A percentile compares a stretch with the other conserved stretches of the same genome.
Conservation (phyloP, 2,797 vertebrate genomes). For the Selene dorsalis region DNA sequence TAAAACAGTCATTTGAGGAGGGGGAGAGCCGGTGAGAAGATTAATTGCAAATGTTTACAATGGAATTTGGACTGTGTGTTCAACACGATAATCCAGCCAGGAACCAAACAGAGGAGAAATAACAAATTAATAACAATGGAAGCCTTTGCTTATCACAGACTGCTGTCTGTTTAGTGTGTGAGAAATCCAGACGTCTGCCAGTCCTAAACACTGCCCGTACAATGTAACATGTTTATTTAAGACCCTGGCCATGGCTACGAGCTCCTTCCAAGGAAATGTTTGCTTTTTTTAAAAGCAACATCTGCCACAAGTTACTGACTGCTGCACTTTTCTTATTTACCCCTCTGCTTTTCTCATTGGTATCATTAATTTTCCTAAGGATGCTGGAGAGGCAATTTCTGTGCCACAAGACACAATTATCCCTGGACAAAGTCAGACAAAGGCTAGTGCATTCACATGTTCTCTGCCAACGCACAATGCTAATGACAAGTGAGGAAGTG, state of each 20-base stretch:
- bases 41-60: constrained; percentile 87
- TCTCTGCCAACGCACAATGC: constrained; percentile 83
- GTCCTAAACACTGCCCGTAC: constrained; percentile 47
- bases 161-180: constrained; percentile 73
- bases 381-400: constrained; percentile 87
- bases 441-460: constrained; percentile 91
- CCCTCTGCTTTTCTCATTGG: constrained; percentile 35
- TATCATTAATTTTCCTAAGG: constrained; percentile 88
- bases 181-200: constrained; percentile 61
- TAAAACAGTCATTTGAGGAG: constrained; percentile 75
- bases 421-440: constrained; percentile 90
- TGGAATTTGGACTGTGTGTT: constrained; percentile 85
- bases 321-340: constrained; percentile 25
- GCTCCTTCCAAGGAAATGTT: constrained; percentile 45
- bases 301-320: constrained; percentile 32
- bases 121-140: constrained; percentile 84
- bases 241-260: constrained; percentile 31
- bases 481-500: constrained; percentile 87
- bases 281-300: constrained; percentile 31
- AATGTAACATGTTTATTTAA: constrained; percentile 71
- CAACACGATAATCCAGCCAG: constrained; percentile 82
- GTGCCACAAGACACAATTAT: constrained; percentile 93
- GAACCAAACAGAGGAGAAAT: constrained; percentile 77
- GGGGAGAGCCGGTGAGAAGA: constrained; percentile 61
- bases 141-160: constrained; percentile 76